Conservation (phyloP, 2,113 vertebrate genomes). For the Talpa occidentalis region DNA sequence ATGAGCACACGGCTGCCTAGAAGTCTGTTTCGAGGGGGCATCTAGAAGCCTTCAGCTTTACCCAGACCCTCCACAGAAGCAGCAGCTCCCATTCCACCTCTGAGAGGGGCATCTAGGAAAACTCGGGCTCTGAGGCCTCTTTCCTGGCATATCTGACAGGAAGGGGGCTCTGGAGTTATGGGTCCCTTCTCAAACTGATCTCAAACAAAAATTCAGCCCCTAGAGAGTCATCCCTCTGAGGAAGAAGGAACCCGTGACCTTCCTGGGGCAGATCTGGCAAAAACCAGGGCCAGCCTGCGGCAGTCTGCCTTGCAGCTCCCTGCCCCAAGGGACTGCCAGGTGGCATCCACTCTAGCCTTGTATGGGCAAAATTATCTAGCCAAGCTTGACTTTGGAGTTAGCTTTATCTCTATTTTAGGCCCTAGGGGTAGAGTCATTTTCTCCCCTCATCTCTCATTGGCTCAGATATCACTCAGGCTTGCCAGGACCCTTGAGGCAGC, state of each 20-base stretch:
- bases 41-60: background rate
- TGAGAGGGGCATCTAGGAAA: constrained; percentile 64
- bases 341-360: constrained; percentile 62
- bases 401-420: constrained; percentile 71
- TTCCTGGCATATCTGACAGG: constrained; percentile 61
- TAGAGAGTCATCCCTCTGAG: constrained; percentile 66
- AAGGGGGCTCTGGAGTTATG: constrained; percentile 50
- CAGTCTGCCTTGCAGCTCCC: background rate
- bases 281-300: background rate
- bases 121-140: constrained; percentile 54
- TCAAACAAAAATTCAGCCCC: constrained; percentile 79
- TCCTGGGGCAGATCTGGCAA: constrained; percentile 2
- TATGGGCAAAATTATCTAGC: constrained; percentile 72
- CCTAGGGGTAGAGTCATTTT: background rate
- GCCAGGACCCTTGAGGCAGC: constrained; percentile 23
- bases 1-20: background rate
- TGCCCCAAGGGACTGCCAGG: constrained; percentile 44
- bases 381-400: constrained; percentile 26
- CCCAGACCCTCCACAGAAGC: background rate
- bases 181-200: constrained; percentile 63
- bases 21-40: background rate
- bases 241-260: constrained; percentile 24
- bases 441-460: constrained; percentile 1
- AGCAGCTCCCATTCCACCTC: background rate
- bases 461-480: background rate